These are phyloP conservation scores for Noctua janthe DNA, from an alignment of 2,888 invertebrate species.

Conservation along the genomic window DNA sequence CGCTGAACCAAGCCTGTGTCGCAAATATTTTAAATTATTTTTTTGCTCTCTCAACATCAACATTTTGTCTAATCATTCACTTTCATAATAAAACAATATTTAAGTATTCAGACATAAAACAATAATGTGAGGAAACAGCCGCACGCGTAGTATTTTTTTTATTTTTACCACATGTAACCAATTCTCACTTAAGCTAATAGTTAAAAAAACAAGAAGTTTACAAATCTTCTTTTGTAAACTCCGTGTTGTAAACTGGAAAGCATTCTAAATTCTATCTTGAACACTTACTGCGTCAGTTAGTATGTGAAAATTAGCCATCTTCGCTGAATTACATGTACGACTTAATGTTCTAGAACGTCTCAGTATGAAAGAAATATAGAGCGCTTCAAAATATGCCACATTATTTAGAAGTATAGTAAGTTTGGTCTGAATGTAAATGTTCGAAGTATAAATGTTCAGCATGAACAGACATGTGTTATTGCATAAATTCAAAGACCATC, in stretches of 20 bases:
- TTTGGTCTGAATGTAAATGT: no score
- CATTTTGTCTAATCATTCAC: no score
- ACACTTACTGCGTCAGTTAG: conserved; percentile 40
- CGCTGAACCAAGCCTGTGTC: no score
- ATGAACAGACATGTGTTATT: neutral
- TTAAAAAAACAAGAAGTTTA: no score
- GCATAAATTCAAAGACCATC: no score
- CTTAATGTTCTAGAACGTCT: conserved; percentile 30
- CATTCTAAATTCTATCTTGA: conserved; percentile 19
- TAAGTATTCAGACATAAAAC: no score
- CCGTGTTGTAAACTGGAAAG: neutral
- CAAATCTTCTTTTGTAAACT: neutral
- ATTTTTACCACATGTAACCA: neutral
- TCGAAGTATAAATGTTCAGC: neutral
- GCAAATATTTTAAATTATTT: no score
- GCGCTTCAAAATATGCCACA: neutral
- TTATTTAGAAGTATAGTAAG: neutral
- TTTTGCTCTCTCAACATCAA: no score
- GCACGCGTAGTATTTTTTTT: neutral
- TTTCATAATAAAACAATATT: no score
- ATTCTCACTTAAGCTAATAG: neutral
- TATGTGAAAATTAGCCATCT: conserved; percentile 59
- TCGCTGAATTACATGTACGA: conserved; percentile 44
- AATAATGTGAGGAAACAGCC: no score
- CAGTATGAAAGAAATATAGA: conserved; percentile 14